Conservation (phyloP, 2,888 invertebrate genomes). For the Tyria jacobaeae region DNA sequence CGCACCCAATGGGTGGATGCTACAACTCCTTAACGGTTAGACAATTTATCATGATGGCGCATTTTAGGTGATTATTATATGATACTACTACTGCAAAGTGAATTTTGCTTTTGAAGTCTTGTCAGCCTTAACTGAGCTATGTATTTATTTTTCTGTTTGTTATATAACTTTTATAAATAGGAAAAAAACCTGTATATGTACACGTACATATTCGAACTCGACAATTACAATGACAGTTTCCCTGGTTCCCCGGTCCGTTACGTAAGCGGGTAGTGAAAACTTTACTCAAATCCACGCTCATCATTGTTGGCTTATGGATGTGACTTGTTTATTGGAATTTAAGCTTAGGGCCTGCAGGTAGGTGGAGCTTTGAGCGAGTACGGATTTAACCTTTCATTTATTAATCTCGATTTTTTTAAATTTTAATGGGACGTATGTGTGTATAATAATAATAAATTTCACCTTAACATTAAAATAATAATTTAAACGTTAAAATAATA, state of each 20-base stretch:
- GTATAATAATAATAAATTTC: too few species aligned
- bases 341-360: neutral
- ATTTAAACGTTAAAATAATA: neutral
- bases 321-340: neutral
- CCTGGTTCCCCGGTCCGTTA: neutral
- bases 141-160: neutral
- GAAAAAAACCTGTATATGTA: neutral
- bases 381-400: too few species aligned
- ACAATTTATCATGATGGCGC: too few species aligned
- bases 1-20: too few species aligned
- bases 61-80: too few species aligned
- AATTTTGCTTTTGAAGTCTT: neutral
- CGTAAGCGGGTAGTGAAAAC: neutral
- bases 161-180: neutral
- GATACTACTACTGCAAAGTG: too few species aligned
- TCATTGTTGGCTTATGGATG: neutral
- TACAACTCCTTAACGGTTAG: too few species aligned
- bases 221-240: neutral
- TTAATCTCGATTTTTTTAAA: neutral
- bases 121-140: neutral
- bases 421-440: neutral
- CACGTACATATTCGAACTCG: neutral
- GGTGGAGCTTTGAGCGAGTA: too few species aligned
- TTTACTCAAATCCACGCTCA: neutral
- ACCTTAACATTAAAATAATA: neutral